A percentile compares a stretch with the other conserved stretches of the same genome.
These are phyloP conservation scores for Petrosia ficiformis DNA, from an alignment of 37 sponge, comb jelly and placozoan genomes.

Conservation along the genomic window DNA sequence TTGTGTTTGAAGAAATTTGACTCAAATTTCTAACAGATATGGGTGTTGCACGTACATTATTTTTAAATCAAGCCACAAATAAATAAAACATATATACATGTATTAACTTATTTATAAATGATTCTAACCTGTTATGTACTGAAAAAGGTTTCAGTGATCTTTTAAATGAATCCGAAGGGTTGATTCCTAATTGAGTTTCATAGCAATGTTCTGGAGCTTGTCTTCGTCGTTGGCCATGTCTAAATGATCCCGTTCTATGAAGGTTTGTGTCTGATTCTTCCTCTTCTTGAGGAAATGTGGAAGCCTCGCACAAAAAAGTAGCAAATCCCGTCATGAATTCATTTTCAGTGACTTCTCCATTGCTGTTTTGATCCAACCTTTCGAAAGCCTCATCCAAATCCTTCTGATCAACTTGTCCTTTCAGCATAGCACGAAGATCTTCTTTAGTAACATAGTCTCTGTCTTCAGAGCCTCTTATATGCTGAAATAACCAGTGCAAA, in stretches of 20 bases:
- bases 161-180: neutral
- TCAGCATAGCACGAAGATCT: conserved; percentile 38
- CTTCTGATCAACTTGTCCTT: conserved; percentile 8
- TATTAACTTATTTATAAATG: neutral
- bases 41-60: too few species aligned
- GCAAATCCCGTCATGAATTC: conserved; percentile 71
- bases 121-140: neutral
- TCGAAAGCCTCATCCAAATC: conserved; percentile 55
- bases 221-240: neutral
- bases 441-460: conserved; percentile 51
- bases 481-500: conserved; percentile 43
- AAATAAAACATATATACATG: too few species aligned
- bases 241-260: neutral
- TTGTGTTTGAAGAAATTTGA: too few species aligned
- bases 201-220: neutral
- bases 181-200: neutral
- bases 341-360: conserved; percentile 47
- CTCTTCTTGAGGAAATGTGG: conserved; percentile 8
- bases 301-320: conserved; percentile 40
- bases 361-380: conserved; percentile 53
- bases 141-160: neutral
- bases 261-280: too few species aligned
- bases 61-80: too few species aligned
- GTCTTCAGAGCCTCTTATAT: conserved; percentile 38
- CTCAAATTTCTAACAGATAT: too few species aligned